A percentile compares a stretch with the other conserved stretches of the same genome.
Conservation (phyloP, 2,113 vertebrate genomes). For the Ceyx margarethae region DNA sequence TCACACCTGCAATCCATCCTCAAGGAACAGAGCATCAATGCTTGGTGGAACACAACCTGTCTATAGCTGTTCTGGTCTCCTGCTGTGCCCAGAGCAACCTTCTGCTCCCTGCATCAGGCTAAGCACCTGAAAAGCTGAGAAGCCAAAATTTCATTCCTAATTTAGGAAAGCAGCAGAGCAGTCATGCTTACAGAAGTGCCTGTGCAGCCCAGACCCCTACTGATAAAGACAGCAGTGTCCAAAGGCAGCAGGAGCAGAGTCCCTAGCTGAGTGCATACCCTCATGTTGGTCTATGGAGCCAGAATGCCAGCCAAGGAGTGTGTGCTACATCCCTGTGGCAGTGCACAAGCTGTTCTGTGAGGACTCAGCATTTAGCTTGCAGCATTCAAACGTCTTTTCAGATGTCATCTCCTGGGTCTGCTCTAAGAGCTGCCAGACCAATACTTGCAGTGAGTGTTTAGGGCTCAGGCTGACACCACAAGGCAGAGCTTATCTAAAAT, state of each 20-base stretch:
- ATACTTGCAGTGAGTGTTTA: neutral
- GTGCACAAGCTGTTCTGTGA: neutral
- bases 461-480: neutral
- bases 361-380: neutral
- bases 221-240: neutral
- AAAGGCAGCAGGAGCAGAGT: neutral
- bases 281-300: rapidly evolving
- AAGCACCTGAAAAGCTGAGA: neutral
- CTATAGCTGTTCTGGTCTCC: neutral
- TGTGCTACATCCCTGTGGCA: neutral
- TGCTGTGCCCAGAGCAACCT: neutral
- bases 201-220: neutral
- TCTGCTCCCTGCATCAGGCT: neutral
- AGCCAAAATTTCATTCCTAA: neutral
- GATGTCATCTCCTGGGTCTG: neutral
- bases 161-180: neutral
- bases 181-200: neutral
- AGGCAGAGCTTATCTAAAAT: neutral
- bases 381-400: neutral
- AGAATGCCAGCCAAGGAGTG: neutral
- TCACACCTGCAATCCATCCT: neutral
- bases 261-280: neutral
- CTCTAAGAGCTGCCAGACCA: neutral
- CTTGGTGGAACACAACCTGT: neutral
- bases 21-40: neutral